phyloP scores from a whole-genome alignment of 1,140 invertebrate genomes.

The Oreohelix idahoensis region DNA sequence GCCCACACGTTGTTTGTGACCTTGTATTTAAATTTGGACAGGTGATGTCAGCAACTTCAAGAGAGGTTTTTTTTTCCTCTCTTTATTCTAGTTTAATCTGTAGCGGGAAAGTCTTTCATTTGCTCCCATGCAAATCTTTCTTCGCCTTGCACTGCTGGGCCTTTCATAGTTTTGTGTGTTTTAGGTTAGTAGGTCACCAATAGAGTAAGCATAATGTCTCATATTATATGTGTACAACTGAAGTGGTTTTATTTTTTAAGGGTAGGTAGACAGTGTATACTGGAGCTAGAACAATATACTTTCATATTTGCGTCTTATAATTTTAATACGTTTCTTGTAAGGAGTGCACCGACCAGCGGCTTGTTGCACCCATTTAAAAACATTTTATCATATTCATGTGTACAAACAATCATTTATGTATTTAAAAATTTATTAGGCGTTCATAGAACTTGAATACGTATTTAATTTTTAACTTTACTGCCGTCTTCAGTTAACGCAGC shows the following conservation, averaged over 20 bases:
- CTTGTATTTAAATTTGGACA: conserved; percentile 1
- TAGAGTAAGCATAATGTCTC: too few species aligned
- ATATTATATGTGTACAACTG: too few species aligned
- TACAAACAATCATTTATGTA: conserved; percentile 38
- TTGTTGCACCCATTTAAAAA: not conserved
- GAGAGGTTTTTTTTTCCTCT: not conserved
- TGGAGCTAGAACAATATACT: too few species aligned
- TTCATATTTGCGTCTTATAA: too few species aligned
- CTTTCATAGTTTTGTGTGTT: not conserved
- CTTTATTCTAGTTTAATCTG: too few species aligned
- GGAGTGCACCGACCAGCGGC: not conserved
- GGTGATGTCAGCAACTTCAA: not conserved
- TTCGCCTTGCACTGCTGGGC: not conserved
- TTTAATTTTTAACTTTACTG: not conserved
- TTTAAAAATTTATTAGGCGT: conserved; percentile 5
- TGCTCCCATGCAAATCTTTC: too few species aligned
- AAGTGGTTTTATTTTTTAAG: too few species aligned
- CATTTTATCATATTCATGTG: conserved; percentile 23
- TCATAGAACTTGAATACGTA: not conserved
- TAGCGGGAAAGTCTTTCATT: not conserved
- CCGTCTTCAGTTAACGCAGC: not conserved
- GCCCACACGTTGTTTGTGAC: not conserved
- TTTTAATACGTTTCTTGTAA: too few species aligned
- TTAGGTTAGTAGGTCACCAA: not conserved
- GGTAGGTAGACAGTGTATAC: too few species aligned